A percentile compares a stretch with the other conserved stretches of the same genome.
Evolutionary conservation across 2,888 invertebrate genomes (phyloP).

Genomic region (Plusia festucae): DNA sequence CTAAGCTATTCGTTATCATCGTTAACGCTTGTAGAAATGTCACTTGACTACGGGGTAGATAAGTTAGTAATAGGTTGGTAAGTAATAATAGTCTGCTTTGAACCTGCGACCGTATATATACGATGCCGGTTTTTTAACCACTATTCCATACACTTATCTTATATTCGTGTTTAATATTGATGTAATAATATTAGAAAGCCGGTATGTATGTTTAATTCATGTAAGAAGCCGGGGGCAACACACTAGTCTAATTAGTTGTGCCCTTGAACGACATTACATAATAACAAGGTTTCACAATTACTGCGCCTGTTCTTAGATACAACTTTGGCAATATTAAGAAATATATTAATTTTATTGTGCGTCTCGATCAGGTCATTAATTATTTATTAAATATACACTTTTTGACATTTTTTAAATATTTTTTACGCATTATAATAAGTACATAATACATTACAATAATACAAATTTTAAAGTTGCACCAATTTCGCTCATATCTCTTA

Average conservation of each 20-base stretch:
- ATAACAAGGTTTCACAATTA: conserved; percentile 46
- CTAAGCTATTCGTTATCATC: too few relatives aligned
- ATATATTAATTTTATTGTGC: conserved; percentile 14
- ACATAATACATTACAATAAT: too few relatives aligned
- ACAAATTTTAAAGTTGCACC: too few relatives aligned
- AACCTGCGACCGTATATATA: background rate
- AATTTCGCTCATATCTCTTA: too few relatives aligned
- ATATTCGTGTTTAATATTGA: background rate
- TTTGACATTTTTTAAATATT: background rate
- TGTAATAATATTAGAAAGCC: conserved; percentile 26
- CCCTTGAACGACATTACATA: conserved; percentile 50
- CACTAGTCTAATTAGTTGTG: conserved; percentile 21
- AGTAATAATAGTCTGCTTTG: background rate
- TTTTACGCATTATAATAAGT: too few relatives aligned
- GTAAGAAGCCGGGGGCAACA: conserved; percentile 2
- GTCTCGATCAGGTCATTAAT: background rate
- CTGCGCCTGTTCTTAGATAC: conserved; percentile 34
- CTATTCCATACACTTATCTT: background rate
- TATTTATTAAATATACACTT: background rate
- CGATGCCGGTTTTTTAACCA: background rate
- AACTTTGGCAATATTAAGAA: conserved; percentile 37
- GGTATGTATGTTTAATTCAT: conserved; percentile 8
- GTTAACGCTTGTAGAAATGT: too few relatives aligned
- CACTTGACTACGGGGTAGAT: too few relatives aligned
- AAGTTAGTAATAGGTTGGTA: too few relatives aligned